Percentiles rank a stretch among this genome's conserved stretches.
Conservation (phyloP, 1,140 invertebrate genomes). For the Scaptomyza hsui region DNA sequence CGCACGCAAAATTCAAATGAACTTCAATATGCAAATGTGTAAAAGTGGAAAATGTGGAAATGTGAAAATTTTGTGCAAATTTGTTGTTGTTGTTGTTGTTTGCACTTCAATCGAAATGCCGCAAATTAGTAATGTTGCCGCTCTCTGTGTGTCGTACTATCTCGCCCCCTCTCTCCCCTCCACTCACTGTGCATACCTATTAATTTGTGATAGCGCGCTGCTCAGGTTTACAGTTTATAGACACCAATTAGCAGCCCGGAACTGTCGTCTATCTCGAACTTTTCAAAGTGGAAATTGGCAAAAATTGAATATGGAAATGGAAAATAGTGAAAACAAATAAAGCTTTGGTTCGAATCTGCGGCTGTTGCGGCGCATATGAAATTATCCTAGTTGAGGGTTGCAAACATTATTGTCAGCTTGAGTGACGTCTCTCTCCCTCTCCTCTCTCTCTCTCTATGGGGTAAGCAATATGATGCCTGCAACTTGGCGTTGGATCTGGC, state of each 20-base stretch:
- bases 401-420: slow-evolving; percentile 37
- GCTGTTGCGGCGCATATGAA: slow-evolving; percentile 14
- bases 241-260: slow-evolving; percentile 43
- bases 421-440: slow-evolving; percentile 11
- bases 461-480: slow-evolving; percentile 20
- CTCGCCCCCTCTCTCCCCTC: no score
- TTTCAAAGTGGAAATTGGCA: background rate
- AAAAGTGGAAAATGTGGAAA: slow-evolving; percentile 36
- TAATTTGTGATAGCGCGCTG: slow-evolving; percentile 42
- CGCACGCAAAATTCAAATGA: slow-evolving; percentile 41
- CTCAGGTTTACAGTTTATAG: slow-evolving; percentile 34
- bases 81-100: slow-evolving; percentile 28
- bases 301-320: background rate
- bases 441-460: background rate
- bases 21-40: slow-evolving; percentile 55
- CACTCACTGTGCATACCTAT: slow-evolving; percentile 2
- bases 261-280: slow-evolving; percentile 6
- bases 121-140: slow-evolving; percentile 49
- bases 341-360: slow-evolving; percentile 33
- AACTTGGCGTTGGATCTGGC: slow-evolving; percentile 36
- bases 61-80: slow-evolving; percentile 26
- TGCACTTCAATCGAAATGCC: slow-evolving; percentile 45
- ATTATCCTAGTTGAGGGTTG: background rate
- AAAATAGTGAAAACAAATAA: slow-evolving; percentile 9
- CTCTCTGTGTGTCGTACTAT: slow-evolving; percentile 9